Percentiles rank a stretch among this genome's conserved stretches.
Conservation (phyloP, 2,113 vertebrate species). For the Prunella fulvescens region DNA sequence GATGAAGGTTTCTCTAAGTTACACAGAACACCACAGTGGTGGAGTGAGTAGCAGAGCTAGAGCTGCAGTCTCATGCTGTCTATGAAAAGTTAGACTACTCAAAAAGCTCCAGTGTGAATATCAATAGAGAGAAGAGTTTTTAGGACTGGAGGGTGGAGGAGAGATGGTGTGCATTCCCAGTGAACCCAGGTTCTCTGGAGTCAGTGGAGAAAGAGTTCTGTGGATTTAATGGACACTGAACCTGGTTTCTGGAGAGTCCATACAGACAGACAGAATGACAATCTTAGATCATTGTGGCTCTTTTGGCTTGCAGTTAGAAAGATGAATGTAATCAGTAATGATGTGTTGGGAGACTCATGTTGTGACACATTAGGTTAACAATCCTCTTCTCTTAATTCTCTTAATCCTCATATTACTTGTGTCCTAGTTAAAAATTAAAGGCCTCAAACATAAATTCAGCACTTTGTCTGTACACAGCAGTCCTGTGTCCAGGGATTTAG, state of each 20-base stretch:
- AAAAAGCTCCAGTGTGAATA: neutral
- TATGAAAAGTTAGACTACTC: neutral
- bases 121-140: neutral
- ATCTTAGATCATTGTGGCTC: neutral
- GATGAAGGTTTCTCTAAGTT: neutral
- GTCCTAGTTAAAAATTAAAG: neutral
- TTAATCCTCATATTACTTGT: neutral
- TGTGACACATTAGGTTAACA: neutral
- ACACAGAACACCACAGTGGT: neutral
- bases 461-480: neutral
- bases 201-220: neutral
- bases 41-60: neutral
- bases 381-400: conserved; percentile 11
- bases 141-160: neutral
- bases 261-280: neutral
- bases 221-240: neutral
- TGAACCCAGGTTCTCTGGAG: neutral
- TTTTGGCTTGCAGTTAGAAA: neutral
- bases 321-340: neutral
- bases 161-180: neutral
- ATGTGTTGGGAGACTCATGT: neutral
- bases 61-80: neutral
- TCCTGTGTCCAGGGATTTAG: neutral
- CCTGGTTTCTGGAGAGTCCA: neutral
- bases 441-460: neutral